Percentiles rank a stretch among this genome's conserved stretches.
Evolutionary conservation across 2,113 vertebrate species (phyloP).

Genomic region (Struthio camelus): DNA sequence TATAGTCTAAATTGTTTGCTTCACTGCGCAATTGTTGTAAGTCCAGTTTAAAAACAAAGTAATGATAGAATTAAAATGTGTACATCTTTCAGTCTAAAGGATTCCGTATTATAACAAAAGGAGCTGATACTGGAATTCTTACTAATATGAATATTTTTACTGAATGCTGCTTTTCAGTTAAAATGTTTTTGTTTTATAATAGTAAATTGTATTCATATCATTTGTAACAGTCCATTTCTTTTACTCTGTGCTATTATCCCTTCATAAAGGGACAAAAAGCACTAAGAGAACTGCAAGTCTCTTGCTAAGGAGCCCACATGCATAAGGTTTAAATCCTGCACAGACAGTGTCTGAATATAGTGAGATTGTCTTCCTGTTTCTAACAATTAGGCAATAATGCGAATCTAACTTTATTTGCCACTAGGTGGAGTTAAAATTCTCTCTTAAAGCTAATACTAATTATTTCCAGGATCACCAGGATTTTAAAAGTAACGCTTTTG

Average conservation of each 20-base stretch:
- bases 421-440: constrained; percentile 34
- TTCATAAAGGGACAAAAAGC: neutral
- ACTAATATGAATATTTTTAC: neutral
- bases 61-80: neutral
- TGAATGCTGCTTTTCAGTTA: neutral
- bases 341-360: neutral
- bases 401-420: neutral
- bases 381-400: neutral
- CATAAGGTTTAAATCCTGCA: neutral
- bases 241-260: neutral
- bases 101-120: neutral
- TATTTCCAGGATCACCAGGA: neutral
- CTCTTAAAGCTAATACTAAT: neutral
- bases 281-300: neutral
- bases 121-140: neutral
- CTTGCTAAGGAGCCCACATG: neutral
- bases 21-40: neutral
- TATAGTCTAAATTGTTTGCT: neutral
- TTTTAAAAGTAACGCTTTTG: neutral
- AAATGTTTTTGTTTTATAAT: neutral
- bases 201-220: neutral
- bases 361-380: neutral
- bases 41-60: neutral
- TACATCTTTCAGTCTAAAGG: neutral
- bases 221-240: neutral